Conservation (phyloP, 2,113 vertebrate genomes). For the Apodemus speciosus region DNA sequence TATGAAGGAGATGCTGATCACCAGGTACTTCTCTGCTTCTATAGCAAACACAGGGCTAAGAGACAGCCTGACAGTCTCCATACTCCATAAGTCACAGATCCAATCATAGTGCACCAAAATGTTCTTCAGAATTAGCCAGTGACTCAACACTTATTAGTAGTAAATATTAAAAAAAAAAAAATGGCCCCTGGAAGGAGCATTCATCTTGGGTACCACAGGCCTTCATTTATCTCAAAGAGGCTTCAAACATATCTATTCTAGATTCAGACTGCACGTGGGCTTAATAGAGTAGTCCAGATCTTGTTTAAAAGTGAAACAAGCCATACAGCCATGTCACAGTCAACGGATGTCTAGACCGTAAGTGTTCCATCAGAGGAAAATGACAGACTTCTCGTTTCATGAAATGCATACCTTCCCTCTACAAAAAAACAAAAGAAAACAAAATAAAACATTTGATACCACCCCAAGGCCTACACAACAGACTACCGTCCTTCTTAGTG, state of each 20-base stretch:
- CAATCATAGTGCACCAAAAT: slow-evolving; percentile 64
- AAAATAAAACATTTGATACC: neutral
- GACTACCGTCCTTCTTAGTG: neutral
- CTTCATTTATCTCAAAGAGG: slow-evolving; percentile 48
- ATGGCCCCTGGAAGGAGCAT: slow-evolving; percentile 57
- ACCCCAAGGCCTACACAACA: neutral
- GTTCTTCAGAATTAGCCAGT: slow-evolving; percentile 65
- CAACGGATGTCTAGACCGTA: slow-evolving; percentile 37
- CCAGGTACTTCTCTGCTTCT: slow-evolving; percentile 7
- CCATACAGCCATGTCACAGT: neutral
- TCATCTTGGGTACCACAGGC: slow-evolving; percentile 31
- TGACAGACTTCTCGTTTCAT: neutral
- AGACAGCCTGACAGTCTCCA: slow-evolving; percentile 50
- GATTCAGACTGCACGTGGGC: slow-evolving; percentile 34
- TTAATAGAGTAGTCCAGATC: slow-evolving; percentile 6
- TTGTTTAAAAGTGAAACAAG: slow-evolving; percentile 17
- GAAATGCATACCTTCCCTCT: neutral
- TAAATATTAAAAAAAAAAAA: slow-evolving; percentile 68
- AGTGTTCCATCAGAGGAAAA: neutral
- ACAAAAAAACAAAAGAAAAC: slow-evolving; percentile 19
- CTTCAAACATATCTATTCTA: slow-evolving; percentile 48
- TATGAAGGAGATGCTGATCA: slow-evolving; percentile 2
- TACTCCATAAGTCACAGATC: slow-evolving; percentile 53
- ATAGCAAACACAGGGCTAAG: neutral
- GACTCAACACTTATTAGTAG: slow-evolving; percentile 65